These are phyloP conservation scores for Nephrotoma flavescens DNA, from an alignment of 2,888 invertebrate genomes.

Conservation along the genomic window DNA sequence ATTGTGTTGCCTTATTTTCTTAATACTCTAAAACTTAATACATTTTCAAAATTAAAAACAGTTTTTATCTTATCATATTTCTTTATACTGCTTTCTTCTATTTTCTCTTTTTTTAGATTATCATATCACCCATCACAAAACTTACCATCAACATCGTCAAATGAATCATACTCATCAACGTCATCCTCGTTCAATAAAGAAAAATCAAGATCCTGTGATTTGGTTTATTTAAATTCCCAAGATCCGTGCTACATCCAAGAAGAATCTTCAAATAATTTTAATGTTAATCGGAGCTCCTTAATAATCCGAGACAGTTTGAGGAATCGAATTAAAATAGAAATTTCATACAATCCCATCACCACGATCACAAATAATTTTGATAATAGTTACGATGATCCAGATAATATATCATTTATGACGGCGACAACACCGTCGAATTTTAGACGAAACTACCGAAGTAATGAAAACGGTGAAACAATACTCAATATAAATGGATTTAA, in stretches of 20 bases:
- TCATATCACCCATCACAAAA: background rate
- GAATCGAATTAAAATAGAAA: conserved; percentile 13
- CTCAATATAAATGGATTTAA: background rate
- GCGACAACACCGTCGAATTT: background rate
- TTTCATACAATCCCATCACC: conserved; percentile 7
- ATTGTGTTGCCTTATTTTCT: too few species aligned
- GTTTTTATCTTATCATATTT: too few species aligned
- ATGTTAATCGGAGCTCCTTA: background rate
- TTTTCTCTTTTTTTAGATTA: background rate
- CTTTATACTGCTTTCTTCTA: background rate
- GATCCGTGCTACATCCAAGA: background rate
- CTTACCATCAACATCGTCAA: background rate
- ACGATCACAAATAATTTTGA: background rate
- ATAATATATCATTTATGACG: background rate
- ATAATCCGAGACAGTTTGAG: background rate
- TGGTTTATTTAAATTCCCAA: background rate
- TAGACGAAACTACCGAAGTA: background rate
- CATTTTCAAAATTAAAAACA: too few species aligned
- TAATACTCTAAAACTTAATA: too few species aligned
- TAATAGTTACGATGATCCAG: background rate
- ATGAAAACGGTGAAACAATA: conserved; percentile 1
- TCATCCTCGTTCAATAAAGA: background rate
- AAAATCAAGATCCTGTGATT: background rate
- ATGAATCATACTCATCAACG: background rate
- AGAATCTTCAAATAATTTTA: background rate